Evolutionary conservation across 1,140 invertebrate species (phyloP), one percentile per base, ranked within the genome.

Genomic region (Neomicropteryx cornuta): DNA sequence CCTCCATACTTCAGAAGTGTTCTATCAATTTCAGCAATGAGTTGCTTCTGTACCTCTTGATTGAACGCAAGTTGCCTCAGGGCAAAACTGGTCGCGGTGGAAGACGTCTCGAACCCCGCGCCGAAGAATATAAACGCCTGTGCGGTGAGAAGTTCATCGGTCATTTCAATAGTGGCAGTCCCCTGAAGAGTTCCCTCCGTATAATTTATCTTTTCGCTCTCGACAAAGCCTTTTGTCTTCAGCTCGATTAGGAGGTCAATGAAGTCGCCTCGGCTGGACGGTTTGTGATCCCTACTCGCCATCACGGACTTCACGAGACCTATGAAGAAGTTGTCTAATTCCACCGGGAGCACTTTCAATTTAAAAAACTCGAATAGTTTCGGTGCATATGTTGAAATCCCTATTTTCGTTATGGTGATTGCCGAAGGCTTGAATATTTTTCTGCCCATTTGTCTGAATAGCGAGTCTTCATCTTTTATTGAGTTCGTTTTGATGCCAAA

Each of bases 31-130:
- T 78, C 75, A 20, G 60, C 50, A 27, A 61, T 55, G 3, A 77
- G 32, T 41, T 52, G 60, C 33, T 71, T 58, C 51, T 79, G 76
- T 30, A 71, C 45, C 14, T 73, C 68, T 22, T 61, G 59, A 47
- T 75, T 56, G 41, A 60, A 60, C 4, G 75, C 72, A 30, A 80
- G 52, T 39, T 67, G 52, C 46, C 71, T 74, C 22, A 68, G 46
- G 34, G 63, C 59, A 47, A 69, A 72, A 3, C 64, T 60, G 18
- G 78, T 48, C 0, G 72, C 60, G 17, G 65, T 68, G 4, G 72
- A 55, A 1, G 74, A 72, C 0, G 77, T 75, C 38, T 78, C 76
- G 41, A 72, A 70, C 5, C 75, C 74, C 18, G 71, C 73, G 10
- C 74, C 38, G 52, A 74, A 63, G 45, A 73, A 72, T 46, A 71